Evolutionary conservation across 2,113 vertebrate species (phyloP), one percentile per base, ranked within the genome.

Genomic region (Tupaia chinensis): DNA sequence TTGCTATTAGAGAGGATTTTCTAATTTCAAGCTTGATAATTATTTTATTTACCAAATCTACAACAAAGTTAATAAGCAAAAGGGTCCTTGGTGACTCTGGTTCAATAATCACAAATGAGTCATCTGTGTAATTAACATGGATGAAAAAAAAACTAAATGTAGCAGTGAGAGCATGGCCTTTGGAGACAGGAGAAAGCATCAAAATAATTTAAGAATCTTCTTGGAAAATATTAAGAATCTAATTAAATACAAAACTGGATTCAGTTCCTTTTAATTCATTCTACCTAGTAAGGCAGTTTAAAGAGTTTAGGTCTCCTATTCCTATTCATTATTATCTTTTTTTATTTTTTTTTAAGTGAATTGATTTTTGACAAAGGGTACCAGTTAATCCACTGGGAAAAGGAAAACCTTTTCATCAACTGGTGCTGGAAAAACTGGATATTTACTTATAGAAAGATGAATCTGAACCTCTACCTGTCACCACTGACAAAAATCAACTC

Each of bases 21-120:
- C n/a, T 12, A 61, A 25, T 69, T 56, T 74, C 9, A 81, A 92
- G 11, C 15, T 69, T 68, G 15, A 44, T 78, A 73, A 53, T 81
- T 93, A 56, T 95, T 83, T 68, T 78, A 76, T 93, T 88, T 94
- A 14, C 25, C 5, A 72, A 17, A 12, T 86, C 19, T 92, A 29
- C 23, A 81, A 16, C 56, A 63, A 66, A 87, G 27, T 32, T 73
- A n/a, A 88, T n/a, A 76, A 96, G 88, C 7, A 34, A 29, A 93
- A 61, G 13, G 63, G 66, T 73, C 87, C 25, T 89, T 72, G 53
- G 83, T 91, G 84, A 91, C 44, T 11, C n/a, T 72, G 27, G 9
- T 60, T 91, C 5, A 85, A 66, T 80, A 91, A 68, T 65, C 7
- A 14, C 22, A 93, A 93, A 91, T 93, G 76, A 92, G 44, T 81